Percentiles rank a stretch among this genome's conserved stretches.
These are phyloP conservation scores for Pangasius sanitwongsei DNA, from an alignment of 2,797 vertebrate genomes.

Conservation along the genomic window DNA sequence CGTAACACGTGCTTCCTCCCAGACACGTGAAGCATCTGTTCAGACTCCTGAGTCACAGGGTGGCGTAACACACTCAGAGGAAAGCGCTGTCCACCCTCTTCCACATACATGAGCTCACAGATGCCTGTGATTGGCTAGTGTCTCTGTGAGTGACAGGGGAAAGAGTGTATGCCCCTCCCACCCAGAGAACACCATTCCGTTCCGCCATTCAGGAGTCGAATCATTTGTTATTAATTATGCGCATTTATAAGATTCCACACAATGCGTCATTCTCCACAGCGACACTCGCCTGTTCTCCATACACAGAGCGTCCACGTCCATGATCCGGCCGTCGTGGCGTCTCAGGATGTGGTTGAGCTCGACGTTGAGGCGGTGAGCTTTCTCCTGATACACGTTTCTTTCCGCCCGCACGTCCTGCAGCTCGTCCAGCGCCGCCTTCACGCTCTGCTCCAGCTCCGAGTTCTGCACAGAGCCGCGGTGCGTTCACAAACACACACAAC, in stretches of 20 bases:
- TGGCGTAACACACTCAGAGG: neutral
- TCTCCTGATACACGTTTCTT: constrained; percentile 82
- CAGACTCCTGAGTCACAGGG: neutral
- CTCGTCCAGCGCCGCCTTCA: constrained; percentile 79
- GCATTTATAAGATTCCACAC: neutral
- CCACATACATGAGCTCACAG: neutral
- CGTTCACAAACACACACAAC: neutral
- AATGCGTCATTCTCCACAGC: too few species aligned
- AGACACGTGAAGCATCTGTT: neutral
- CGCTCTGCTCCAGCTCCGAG: constrained; percentile 78
- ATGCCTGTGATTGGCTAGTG: neutral
- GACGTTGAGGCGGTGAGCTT: constrained; percentile 81
- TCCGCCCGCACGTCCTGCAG: constrained; percentile 82
- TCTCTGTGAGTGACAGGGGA: neutral
- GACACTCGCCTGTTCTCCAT: constrained; percentile 83
- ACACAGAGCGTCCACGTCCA: constrained; percentile 83
- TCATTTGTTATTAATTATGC: neutral
- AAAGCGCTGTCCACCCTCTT: neutral
- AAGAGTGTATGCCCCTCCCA: neutral
- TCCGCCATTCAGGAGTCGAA: neutral
- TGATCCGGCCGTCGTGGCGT: constrained; percentile 80
- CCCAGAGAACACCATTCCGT: neutral
- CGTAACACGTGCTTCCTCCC: neutral
- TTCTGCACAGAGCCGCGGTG: constrained; percentile 65
- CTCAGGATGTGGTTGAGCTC: constrained; percentile 84